Evolutionary conservation across 2,888 invertebrate genomes (phyloP), one percentile per base, ranked within the genome.

Genomic region (Drosophila rubida): DNA sequence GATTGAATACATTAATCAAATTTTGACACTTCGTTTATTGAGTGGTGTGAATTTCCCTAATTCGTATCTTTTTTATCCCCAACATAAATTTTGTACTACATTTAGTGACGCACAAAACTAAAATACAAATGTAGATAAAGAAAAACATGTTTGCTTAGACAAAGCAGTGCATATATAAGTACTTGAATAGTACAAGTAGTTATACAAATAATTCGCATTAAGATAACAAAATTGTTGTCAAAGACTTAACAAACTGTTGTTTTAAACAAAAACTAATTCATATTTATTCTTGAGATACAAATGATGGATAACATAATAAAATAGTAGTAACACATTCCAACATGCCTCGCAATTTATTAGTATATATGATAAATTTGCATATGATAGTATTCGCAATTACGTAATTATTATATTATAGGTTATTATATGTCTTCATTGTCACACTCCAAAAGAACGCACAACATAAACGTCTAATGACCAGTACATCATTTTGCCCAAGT

Each of bases 331-430:
- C 53, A 58, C 44, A 61, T 51, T 44, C 72, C 53, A 42, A 27
- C 9, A 61, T 66, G 84, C 81, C 81, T 82, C 81, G 81, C 87
- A 87, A 66, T 64, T 59, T 57, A 63, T 49, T 39, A 48, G 50
- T 46, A 45, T 37, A 11, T 16, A 48, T 13, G 11, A 44, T 25
- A 45, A n/a, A 44, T 22, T 30, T 39, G 37, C 13, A 8, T 27
- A n/a, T n/a, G n/a, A n/a, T n/a, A n/a, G n/a, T n/a, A n/a, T n/a
- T n/a, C n/a, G n/a, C n/a, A 59, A 35, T 37, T 39, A 4, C 11
- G 5, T 42, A 41, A 25, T 27, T n/a, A 32, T 32, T n/a, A n/a
- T 32, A n/a, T 32, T 19, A 16, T 22, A 30, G 11, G n/a, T 16
- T 14, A 9, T 45, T 4, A 68, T 30, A 27, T 49, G 35, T 49